Evolutionary conservation across 2,113 vertebrate genomes (phyloP).

Genomic region (Oreocharis arfaki): DNA sequence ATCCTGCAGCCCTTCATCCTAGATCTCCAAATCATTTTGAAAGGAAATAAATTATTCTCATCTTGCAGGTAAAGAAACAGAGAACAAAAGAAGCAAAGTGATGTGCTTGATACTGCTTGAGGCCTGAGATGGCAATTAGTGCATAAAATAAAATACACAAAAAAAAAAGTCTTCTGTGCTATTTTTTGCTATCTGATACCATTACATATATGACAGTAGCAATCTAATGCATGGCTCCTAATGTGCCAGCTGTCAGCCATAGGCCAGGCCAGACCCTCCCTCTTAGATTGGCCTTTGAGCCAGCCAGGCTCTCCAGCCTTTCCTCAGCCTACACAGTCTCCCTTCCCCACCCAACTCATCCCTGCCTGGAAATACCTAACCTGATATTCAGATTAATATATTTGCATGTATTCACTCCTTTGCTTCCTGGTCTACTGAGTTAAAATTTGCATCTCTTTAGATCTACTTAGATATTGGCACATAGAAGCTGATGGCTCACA

Average conservation of each 20-base stretch:
- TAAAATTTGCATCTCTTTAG: constrained; percentile 9
- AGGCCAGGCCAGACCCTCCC: neutral
- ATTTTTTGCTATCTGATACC: neutral
- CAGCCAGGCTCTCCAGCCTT: neutral
- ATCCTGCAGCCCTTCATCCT: neutral
- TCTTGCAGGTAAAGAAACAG: neutral
- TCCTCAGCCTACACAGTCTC: neutral
- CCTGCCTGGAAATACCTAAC: neutral
- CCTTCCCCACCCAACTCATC: neutral
- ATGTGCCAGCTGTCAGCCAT: neutral
- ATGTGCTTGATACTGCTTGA: neutral
- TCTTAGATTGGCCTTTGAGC: neutral
- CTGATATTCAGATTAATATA: constrained; percentile 14
- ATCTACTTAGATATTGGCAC: neutral
- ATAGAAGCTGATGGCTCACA: neutral
- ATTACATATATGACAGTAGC: neutral
- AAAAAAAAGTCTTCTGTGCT: neutral
- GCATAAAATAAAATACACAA: neutral
- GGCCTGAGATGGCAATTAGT: neutral
- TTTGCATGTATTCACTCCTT: constrained; percentile 35
- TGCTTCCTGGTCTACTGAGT: constrained; percentile 28
- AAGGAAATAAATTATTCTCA: neutral
- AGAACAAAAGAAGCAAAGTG: neutral
- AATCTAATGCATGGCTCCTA: neutral
- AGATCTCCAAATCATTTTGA: neutral